Conservation (phyloP, 2,888 invertebrate genomes). For the Sinohyriopsis cumingii region DNA sequence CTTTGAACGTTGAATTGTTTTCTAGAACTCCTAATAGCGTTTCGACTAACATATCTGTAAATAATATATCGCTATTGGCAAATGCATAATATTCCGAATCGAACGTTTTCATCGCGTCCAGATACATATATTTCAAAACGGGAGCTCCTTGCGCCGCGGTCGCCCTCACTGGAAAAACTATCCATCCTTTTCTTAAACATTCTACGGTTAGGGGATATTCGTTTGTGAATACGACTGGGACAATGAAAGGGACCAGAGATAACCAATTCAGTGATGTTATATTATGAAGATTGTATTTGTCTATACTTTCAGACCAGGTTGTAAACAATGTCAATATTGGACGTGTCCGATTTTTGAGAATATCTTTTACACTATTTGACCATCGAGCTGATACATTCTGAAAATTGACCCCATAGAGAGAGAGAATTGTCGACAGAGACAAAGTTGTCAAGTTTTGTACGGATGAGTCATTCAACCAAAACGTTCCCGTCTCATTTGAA, state of each 20-base stretch:
- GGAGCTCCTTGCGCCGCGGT: conserved; percentile 50
- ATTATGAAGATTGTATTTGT: conserved; percentile 48
- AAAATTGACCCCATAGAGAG: no score
- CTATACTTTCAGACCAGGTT: conserved; percentile 45
- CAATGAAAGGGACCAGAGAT: conserved; percentile 43
- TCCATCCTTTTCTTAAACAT: conserved; percentile 44
- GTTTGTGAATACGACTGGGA: conserved; percentile 51
- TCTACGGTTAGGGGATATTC: conserved; percentile 30
- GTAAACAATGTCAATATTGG: conserved; percentile 53
- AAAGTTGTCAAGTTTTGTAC: no score
- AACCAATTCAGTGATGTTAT: conserved; percentile 53
- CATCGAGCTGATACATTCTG: no score
- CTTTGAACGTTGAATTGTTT: conserved; percentile 11
- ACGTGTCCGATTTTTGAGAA: no score
- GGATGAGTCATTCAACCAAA: no score
- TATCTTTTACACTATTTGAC: no score
- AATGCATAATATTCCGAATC: conserved; percentile 55
- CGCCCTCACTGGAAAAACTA: conserved; percentile 35
- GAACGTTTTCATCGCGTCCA: conserved; percentile 44
- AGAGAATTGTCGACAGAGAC: no score
- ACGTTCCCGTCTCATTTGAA: no score
- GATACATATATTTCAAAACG: conserved; percentile 59
- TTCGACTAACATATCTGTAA: conserved; percentile 43
- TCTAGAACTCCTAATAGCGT: conserved; percentile 36
- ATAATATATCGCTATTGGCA: conserved; percentile 61